phyloP scores from a whole-genome alignment of 1,140 invertebrate genomes.

The Bombus breviceps region DNA sequence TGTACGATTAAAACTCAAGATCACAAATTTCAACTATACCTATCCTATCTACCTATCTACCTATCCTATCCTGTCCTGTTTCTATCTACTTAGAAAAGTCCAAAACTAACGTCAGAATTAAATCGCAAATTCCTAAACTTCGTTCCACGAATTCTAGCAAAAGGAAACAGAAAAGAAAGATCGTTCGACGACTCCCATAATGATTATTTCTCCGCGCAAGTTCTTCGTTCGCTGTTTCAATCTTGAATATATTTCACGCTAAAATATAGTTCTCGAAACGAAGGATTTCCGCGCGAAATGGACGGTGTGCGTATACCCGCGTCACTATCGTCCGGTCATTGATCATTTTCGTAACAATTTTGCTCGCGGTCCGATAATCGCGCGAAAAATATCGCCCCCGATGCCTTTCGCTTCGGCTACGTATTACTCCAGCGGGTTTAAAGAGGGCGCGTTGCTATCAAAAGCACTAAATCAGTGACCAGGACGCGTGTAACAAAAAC shows the following conservation, averaged over 20 bases:
- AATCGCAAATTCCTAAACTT: neutral
- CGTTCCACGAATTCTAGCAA: too few relatives aligned
- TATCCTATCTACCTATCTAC: too few relatives aligned
- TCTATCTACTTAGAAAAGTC: neutral
- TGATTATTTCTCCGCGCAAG: neutral
- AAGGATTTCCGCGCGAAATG: neutral
- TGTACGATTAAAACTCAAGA: too few relatives aligned
- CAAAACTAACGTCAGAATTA: too few relatives aligned
- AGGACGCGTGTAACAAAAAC: neutral
- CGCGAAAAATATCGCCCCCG: neutral
- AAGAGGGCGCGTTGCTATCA: neutral
- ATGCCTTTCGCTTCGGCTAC: neutral
- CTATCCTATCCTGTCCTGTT: too few relatives aligned
- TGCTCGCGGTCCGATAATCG: neutral
- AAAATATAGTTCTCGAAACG: neutral
- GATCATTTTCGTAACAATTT: constrained; percentile 16
- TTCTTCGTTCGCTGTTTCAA: neutral
- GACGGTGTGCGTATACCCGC: neutral
- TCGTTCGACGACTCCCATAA: neutral
- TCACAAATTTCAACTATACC: too few relatives aligned
- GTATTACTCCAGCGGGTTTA: neutral
- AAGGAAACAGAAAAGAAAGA: too few relatives aligned
- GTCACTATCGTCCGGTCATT: neutral
- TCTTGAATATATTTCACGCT: neutral
- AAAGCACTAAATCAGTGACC: neutral